A percentile compares a stretch with the other conserved stretches of the same genome.
Conservation (phyloP, 2,888 invertebrate genomes). For the Drosophila parthenogenetica region DNA sequence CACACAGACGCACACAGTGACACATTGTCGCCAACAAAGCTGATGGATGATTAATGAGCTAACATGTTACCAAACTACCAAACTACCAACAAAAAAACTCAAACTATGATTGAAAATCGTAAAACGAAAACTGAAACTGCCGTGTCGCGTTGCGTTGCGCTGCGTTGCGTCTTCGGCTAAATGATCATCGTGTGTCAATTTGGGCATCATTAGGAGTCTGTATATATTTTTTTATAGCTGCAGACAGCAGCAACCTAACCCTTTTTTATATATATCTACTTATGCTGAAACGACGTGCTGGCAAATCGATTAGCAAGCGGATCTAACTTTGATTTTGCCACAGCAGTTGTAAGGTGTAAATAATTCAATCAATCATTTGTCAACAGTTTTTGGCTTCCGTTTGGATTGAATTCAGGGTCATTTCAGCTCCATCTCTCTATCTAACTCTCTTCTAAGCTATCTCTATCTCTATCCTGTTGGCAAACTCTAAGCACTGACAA, state of each 20-base stretch:
- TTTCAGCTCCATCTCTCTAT: neutral
- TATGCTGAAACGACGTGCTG: constrained; percentile 30
- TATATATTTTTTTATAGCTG: constrained; percentile 4
- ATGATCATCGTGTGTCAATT: constrained; percentile 79
- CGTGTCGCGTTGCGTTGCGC: constrained; percentile 46
- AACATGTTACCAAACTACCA: constrained; percentile 52
- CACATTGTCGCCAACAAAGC: constrained; percentile 74
- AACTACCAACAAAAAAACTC: constrained; percentile 18
- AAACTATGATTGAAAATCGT: constrained; percentile 14
- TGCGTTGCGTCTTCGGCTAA: constrained; percentile 65
- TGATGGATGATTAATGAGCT: constrained; percentile 78
- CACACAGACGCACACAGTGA: constrained; percentile 40
- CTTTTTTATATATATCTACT: constrained; percentile 55
- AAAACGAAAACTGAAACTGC: constrained; percentile 37
- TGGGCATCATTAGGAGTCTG: constrained; percentile 78
- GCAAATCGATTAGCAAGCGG: constrained; percentile 80
- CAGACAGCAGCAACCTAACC: constrained; percentile 54
- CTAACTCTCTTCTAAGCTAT: neutral
- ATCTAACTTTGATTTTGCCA: constrained; percentile 75
- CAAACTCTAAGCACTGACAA: constrained; percentile 33
- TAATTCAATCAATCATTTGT: constrained; percentile 81
- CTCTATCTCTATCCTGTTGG: constrained; percentile 51
- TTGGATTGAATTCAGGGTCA: constrained; percentile 68
- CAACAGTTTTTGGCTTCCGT: constrained; percentile 79
- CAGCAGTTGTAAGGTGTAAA: constrained; percentile 77